Evolutionary conservation across 2,797 vertebrate species (phyloP), one percentile per base, ranked within the genome.

Genomic region (Sebastes kiyomatsui): DNA sequence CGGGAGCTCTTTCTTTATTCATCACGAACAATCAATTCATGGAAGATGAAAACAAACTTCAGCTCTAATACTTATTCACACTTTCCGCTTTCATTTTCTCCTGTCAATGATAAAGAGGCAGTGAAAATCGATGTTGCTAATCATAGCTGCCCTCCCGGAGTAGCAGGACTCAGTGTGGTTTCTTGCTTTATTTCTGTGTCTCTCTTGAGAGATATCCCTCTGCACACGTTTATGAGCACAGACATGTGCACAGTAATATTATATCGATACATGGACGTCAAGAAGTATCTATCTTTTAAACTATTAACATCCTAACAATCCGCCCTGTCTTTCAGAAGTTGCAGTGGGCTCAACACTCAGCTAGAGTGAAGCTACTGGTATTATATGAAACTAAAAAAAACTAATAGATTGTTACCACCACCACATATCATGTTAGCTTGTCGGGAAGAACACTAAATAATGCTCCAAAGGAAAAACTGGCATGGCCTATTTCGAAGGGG

Each of bases 21-120:
- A 70, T 74, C 74, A 65, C 11, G 3, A 80, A 42, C 58, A 81
- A 80, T 80, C 35, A 66, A 65, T 80, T 73, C 18, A 68, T 14
- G 12, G 23, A 46, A 28, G 56, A 72, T 52, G 49, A 66, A 82
- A 79, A 82, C 62, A 72, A 77, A 75, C 64, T 38, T 66, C 33
- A 69, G 58, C 60, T 64, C 10, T 62, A 30, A 58, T 74, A 77
- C 62, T 11, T 60, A 46, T 49, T 79, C n/a, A 58, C 54, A 65
- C 27, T 69, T 73, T 46, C 59, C 77, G 35, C 33, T 54, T 61
- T 71, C 28, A 79, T 82, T 68, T 68, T 25, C 65, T 67, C 25
- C 25, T 42, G 56, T 84, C 55, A 59, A 22, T 56, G 25, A 65
- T 71, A 78, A 23, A 75, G 64, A 66, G 8, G 22, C 49, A 74